These are phyloP conservation scores for Pseudococcus longispinus DNA, from an alignment of 2,888 invertebrate species.

Conservation along the genomic window DNA sequence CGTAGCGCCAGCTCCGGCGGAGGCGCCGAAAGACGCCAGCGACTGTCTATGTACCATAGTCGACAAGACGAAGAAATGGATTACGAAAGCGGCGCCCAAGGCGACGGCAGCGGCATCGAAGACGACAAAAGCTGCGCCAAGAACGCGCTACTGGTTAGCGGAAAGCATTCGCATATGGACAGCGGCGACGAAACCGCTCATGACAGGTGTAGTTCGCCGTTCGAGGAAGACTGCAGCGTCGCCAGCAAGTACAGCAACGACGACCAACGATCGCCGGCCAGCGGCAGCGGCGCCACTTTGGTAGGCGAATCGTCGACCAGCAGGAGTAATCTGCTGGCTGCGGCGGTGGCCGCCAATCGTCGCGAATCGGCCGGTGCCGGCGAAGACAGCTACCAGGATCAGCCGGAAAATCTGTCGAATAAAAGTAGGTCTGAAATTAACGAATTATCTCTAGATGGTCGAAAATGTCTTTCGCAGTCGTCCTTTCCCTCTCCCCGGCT, in stretches of 20 bases:
- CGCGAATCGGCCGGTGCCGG: conserved; percentile 66
- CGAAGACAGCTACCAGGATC: conserved; percentile 74
- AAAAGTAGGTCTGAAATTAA: conserved; percentile 63
- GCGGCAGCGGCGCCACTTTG: too few species aligned
- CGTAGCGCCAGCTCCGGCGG: conserved; percentile 4
- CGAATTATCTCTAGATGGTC: conserved; percentile 62
- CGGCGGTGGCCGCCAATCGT: not conserved
- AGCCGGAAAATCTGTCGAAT: conserved; percentile 81
- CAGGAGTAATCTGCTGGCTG: not conserved
- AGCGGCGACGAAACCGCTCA: conserved; percentile 67
- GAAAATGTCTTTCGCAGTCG: conserved; percentile 53
- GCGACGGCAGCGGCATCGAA: conserved; percentile 47
- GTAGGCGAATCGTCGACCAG: not conserved
- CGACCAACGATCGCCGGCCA: conserved; percentile 67
- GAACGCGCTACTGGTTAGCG: conserved; percentile 62
- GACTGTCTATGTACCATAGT: not conserved
- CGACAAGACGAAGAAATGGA: not conserved
- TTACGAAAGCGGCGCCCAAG: not conserved
- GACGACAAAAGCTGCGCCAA: conserved; percentile 58
- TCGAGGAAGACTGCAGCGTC: conserved; percentile 80
- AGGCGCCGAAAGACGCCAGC: not conserved
- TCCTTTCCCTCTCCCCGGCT: conserved; percentile 67
- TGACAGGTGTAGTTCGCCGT: conserved; percentile 69
- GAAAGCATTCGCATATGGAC: conserved; percentile 71
- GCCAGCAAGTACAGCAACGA: conserved; percentile 79